phyloP scores from a whole-genome alignment of 2,888 invertebrate genomes.

The Julus scanicus region DNA sequence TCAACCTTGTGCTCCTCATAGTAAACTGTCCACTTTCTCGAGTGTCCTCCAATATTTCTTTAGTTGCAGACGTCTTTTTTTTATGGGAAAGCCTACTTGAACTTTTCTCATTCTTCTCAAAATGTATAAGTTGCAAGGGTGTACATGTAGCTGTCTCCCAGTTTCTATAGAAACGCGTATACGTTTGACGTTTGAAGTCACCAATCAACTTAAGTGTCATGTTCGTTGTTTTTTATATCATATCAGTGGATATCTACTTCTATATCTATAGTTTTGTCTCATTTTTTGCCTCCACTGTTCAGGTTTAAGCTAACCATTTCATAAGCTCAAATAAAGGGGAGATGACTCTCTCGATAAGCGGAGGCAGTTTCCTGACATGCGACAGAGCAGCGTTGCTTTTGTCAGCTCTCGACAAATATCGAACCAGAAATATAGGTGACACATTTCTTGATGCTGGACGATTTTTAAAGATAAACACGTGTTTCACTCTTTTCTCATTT shows the following conservation, averaged over 20 bases:
- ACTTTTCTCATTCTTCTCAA: conserved; percentile 15
- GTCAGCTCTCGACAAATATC: conserved; percentile 8
- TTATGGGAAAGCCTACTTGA: neutral
- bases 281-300: conserved; percentile 10
- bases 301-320: conserved; percentile 40
- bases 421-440: conserved; percentile 31
- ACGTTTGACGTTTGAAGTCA: conserved; percentile 35
- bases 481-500: neutral
- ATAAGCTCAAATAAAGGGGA: conserved; percentile 47
- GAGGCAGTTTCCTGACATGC: conserved; percentile 31
- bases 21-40: neutral
- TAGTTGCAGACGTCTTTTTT: neutral
- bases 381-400: neutral
- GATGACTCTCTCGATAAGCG: conserved; percentile 32
- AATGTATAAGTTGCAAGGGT: neutral
- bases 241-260: conserved; percentile 36
- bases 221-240: conserved; percentile 40
- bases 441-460: neutral
- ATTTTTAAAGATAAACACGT: neutral
- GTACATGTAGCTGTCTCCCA: neutral
- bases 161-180: conserved; percentile 22
- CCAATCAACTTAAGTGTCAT: conserved; percentile 45
- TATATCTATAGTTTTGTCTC: conserved; percentile 44
- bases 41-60: neutral
- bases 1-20: neutral